These are phyloP conservation scores for Natator depressus DNA, from an alignment of 2,113 vertebrate species.

Conservation along the genomic window DNA sequence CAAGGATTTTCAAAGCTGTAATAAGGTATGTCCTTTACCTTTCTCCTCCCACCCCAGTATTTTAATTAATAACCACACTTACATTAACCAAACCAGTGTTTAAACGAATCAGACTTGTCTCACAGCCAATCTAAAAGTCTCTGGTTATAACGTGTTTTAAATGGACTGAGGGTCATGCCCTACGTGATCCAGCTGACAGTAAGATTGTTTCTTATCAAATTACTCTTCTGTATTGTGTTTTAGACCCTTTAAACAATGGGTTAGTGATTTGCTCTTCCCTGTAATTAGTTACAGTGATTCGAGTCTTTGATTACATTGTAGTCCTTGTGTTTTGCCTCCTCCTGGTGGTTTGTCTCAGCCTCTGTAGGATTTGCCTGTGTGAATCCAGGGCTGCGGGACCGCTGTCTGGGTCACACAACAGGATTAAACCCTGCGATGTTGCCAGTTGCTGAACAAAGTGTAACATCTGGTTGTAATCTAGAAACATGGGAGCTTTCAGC, in stretches of 20 bases:
- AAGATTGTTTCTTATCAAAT: neutral
- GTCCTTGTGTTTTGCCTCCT: neutral
- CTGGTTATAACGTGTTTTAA: neutral
- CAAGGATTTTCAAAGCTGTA: neutral
- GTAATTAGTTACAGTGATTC: too few relatives aligned
- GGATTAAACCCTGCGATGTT: neutral
- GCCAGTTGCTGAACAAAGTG: neutral
- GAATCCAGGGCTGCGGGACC: rapidly evolving
- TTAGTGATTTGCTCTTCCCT: neutral
- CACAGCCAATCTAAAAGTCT: neutral
- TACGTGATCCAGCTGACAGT: neutral
- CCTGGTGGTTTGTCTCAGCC: neutral
- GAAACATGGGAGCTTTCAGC: neutral
- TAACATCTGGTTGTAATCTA: neutral
- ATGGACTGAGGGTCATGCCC: neutral
- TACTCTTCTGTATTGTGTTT: neutral
- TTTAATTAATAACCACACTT: neutral
- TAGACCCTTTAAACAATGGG: neutral
- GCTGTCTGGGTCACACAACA: neutral
- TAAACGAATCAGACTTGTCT: neutral
- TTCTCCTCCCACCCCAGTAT: neutral
- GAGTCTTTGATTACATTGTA: neutral
- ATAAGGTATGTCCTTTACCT: neutral
- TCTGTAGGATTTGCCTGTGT: rapidly evolving
- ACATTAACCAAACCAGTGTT: neutral